Base-by-base conservation (phyloP, 1,140 invertebrate genomes). In the Brachionus sp. region DNA sequence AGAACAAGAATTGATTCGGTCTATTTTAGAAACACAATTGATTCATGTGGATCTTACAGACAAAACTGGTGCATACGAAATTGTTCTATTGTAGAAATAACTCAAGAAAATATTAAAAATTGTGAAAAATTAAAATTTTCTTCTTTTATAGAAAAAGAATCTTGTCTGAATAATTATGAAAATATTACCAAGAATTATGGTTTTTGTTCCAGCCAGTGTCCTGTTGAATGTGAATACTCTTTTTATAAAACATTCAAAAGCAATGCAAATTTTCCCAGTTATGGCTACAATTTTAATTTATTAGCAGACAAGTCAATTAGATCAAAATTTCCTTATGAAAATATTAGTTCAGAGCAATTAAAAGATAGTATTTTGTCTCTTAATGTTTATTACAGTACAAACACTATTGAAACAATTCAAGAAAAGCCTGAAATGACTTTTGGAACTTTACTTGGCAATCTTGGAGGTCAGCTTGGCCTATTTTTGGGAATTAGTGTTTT, bases 401-500 rank as follows among this genome's bases (percentile, higher is more conserved):
- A 19, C 5, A 64, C 0, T 35, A n/a, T 62, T 10, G 0, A 42
- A 37, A 80, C 10, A 64, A 46, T 75, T 29, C 6, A 19, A 35
- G 77, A 80, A 80, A 23, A 35, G 42, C 0, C 12, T 12, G 50
- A 42, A 44, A 35, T 42, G 12, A 37, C 23, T 23, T 57, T 62
- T 29, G 35, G 6, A 39, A 4, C 46, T 13, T 13, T 80, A 4
- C 16, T 80, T 6, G 46, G 46, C 3, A 80, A 25, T 13, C 23
- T 80, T 25, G 77, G 77, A 12, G 77, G 77, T 16, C 50, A 80
- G n/a, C n/a, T 80, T 23, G 77, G 77, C 3, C 50, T 80, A 19
- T 80, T 80, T 80, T 39, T 80, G 25, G 77, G 77, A 35, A n/a
- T 80, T 4, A 80, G 77, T 80, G 39, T 80, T 39, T 53, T 80